Conservation (phyloP, 2,888 invertebrate species). For the Omphaloscelis lunosa region DNA sequence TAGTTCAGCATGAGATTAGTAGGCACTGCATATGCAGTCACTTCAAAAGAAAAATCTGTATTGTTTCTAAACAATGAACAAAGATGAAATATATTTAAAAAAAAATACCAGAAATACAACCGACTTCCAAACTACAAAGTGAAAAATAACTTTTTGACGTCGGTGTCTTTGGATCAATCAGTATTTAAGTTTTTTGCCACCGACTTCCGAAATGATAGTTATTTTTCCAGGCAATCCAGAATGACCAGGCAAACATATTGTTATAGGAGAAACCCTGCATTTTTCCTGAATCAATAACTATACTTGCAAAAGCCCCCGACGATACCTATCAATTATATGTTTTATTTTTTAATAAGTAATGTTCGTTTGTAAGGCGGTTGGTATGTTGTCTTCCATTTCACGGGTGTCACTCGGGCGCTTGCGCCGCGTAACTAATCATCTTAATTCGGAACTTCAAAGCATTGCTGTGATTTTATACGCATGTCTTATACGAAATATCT, state of each 20-base stretch:
- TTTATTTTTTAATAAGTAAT: neutral
- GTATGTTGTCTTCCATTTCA: conserved; percentile 69
- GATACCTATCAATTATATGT: conserved; percentile 7
- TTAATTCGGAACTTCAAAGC: conserved; percentile 63
- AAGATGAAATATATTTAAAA: neutral
- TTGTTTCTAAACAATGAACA: neutral
- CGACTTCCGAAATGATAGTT: too few species aligned
- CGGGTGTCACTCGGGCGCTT: conserved; percentile 69
- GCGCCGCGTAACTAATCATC: conserved; percentile 63
- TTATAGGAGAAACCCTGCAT: neutral
- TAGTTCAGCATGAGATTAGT: neutral
- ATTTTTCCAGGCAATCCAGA: too few species aligned
- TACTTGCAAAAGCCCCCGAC: neutral
- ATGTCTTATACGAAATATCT: conserved; percentile 40
- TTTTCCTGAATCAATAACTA: neutral
- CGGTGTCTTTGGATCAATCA: too few species aligned
- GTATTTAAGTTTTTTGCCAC: too few species aligned
- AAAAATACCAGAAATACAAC: too few species aligned
- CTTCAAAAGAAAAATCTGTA: neutral
- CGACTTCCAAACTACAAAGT: too few species aligned
- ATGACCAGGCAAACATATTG: conserved; percentile 45
- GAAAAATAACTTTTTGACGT: too few species aligned
- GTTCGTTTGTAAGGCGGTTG: conserved; percentile 16
- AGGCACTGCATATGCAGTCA: neutral
- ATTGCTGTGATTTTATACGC: conserved; percentile 65